A percentile compares a stretch with the other conserved stretches of the same genome.
Conservation (phyloP, 2,888 invertebrate genomes). For the Leuctra nigra region DNA sequence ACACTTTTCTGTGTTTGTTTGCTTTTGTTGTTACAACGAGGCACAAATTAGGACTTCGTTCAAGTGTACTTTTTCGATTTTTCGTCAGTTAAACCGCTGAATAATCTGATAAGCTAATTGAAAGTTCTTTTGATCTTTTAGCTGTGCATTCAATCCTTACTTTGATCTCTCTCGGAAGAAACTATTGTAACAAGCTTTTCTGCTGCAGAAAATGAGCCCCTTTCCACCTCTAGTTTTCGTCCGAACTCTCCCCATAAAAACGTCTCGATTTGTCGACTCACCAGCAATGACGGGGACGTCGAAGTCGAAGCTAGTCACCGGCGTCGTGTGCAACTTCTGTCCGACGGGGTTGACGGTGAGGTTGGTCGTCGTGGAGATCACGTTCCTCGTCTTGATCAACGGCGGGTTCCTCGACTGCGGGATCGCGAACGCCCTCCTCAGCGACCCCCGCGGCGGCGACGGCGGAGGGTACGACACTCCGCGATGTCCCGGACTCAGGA, state of each 20-base stretch:
- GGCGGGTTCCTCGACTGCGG: conserved; percentile 70
- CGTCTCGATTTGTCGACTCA: conserved; percentile 27
- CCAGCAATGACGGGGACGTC: conserved; percentile 46
- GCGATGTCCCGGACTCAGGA: conserved; percentile 41
- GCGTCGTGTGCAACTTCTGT: background rate
- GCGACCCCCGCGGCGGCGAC: conserved; percentile 52
- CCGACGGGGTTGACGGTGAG: background rate
- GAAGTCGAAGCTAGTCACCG: conserved; percentile 42
- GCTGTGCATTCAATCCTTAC: too few species aligned
- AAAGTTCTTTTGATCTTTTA: too few species aligned
- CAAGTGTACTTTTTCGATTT: too few species aligned
- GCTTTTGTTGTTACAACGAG: too few species aligned
- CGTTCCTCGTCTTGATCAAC: conserved; percentile 70
- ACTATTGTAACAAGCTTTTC: too few species aligned
- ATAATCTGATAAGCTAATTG: too few species aligned
- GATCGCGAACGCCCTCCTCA: conserved; percentile 56
- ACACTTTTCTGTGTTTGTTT: too few species aligned
- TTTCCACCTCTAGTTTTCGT: too few species aligned
- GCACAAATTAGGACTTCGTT: too few species aligned
- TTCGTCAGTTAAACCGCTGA: too few species aligned
- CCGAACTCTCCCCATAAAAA: background rate
- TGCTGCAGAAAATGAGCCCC: too few species aligned
- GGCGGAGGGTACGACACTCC: conserved; percentile 71
- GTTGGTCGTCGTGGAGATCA: conserved; percentile 46
- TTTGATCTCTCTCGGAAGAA: too few species aligned